phyloP scores from a whole-genome alignment of 92 coral and sea anemone species.

The Meandrina meandrites region DNA sequence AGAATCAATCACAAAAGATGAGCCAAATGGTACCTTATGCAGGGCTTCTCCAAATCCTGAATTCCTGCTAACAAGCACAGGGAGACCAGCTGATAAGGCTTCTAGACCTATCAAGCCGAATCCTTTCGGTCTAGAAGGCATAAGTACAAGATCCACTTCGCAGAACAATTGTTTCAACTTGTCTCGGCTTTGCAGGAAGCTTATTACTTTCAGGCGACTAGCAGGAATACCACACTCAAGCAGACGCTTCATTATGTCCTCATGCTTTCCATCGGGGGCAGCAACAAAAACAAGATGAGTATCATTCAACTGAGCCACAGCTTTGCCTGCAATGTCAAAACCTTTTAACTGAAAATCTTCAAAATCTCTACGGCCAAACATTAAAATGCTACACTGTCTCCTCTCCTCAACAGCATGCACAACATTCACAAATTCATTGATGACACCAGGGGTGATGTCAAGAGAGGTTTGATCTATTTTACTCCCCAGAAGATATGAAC shows the following conservation, averaged over 20 bases:
- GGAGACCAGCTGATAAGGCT: conserved; percentile 20
- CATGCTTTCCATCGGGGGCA: too few relatives aligned
- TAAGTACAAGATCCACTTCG: conserved; percentile 12
- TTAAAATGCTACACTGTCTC: too few relatives aligned
- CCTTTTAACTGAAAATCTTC: neutral
- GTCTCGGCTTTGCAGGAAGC: too few relatives aligned
- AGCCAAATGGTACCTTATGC: neutral
- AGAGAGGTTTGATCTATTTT: neutral
- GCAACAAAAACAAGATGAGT: neutral
- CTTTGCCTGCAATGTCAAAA: conserved; percentile 8
- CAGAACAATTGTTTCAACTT: neutral
- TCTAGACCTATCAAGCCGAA: conserved; percentile 12
- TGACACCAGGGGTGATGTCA: conserved; percentile 13
- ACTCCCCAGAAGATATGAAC: neutral
- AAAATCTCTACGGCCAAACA: too few relatives aligned
- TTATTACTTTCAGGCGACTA: too few relatives aligned
- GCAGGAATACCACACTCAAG: too few relatives aligned
- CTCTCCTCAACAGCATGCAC: too few relatives aligned
- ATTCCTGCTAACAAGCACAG: neutral
- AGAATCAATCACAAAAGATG: too few relatives aligned
- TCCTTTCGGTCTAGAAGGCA: conserved; percentile 5
- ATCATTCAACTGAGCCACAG: neutral
- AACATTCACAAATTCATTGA: neutral
- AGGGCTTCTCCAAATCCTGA: conserved; percentile 25
- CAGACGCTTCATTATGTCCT: too few relatives aligned